phyloP scores from a whole-genome alignment of 2,888 invertebrate species.

The Metallyticus violacea region DNA sequence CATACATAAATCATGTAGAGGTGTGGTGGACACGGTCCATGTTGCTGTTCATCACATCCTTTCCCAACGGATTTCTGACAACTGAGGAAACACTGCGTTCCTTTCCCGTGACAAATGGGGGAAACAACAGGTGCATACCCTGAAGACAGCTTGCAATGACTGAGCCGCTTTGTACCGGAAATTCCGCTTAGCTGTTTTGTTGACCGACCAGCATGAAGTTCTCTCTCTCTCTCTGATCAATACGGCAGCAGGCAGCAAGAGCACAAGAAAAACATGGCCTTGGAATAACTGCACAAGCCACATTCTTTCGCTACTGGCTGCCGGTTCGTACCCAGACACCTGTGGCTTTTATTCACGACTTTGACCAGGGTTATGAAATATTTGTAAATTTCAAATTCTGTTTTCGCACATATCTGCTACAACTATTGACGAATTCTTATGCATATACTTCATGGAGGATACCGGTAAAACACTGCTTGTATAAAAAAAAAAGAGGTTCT shows the following conservation, averaged over 20 bases:
- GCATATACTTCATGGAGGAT: too few species aligned
- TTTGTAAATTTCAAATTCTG: too few species aligned
- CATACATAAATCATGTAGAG: too few species aligned
- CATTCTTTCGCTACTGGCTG: background rate
- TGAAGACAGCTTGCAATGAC: background rate
- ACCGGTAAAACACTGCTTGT: too few species aligned
- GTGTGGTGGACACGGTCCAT: too few species aligned
- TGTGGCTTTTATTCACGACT: too few species aligned
- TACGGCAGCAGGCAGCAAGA: background rate
- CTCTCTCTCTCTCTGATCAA: background rate
- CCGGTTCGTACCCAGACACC: background rate
- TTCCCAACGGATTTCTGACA: background rate
- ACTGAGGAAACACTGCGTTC: background rate
- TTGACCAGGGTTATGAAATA: too few species aligned
- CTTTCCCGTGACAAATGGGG: background rate
- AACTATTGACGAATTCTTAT: too few species aligned
- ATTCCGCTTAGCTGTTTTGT: background rate
- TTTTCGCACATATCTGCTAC: too few species aligned
- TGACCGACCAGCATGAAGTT: background rate
- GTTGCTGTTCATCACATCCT: too few species aligned
- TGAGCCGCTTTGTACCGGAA: background rate
- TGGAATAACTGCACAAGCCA: background rate
- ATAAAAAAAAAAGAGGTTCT: too few species aligned
- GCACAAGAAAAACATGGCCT: background rate
- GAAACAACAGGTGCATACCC: background rate